A percentile compares a stretch with the other conserved stretches of the same genome.
These are phyloP conservation scores for Sebastes goodei DNA, from an alignment of 2,797 vertebrate species.

Conservation along the genomic window DNA sequence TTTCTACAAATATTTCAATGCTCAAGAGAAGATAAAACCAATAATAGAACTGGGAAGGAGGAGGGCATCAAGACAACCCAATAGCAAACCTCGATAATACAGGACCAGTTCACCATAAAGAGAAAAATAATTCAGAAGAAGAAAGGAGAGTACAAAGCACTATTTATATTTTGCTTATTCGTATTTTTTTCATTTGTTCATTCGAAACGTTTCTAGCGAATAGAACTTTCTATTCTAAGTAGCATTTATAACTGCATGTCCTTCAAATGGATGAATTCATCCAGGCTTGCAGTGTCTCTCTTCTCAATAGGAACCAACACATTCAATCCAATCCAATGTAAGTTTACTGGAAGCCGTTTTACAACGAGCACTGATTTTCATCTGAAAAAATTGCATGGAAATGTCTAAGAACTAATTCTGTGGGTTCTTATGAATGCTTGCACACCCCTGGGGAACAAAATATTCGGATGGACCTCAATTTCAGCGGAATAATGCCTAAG, in stretches of 20 bases:
- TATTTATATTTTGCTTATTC: neutral
- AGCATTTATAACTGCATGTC: neutral
- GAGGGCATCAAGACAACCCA: conserved; percentile 1
- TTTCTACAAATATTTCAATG: conserved; percentile 36
- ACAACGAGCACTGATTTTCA: no score
- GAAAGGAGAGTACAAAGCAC: neutral
- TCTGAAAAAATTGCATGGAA: no score
- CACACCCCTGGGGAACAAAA: neutral
- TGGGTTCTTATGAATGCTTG: neutral
- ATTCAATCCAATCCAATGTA: neutral
- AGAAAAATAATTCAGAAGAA: neutral
- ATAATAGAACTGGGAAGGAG: conserved; percentile 31
- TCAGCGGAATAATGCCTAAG: no score
- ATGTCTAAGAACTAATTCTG: neutral
- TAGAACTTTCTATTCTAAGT: neutral
- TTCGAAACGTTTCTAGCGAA: neutral
- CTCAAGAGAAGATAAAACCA: conserved; percentile 30
- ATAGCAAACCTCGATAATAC: conserved; percentile 13
- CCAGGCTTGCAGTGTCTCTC: neutral
- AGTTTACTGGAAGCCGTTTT: no score
- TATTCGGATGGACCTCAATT: no score
- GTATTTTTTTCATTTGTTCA: neutral
- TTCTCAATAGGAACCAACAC: neutral
- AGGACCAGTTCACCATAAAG: neutral
- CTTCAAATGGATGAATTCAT: neutral